Evolutionary conservation across 2,113 vertebrate species (phyloP), one percentile per base, ranked within the genome.

Genomic region (Hystrix cristata): DNA sequence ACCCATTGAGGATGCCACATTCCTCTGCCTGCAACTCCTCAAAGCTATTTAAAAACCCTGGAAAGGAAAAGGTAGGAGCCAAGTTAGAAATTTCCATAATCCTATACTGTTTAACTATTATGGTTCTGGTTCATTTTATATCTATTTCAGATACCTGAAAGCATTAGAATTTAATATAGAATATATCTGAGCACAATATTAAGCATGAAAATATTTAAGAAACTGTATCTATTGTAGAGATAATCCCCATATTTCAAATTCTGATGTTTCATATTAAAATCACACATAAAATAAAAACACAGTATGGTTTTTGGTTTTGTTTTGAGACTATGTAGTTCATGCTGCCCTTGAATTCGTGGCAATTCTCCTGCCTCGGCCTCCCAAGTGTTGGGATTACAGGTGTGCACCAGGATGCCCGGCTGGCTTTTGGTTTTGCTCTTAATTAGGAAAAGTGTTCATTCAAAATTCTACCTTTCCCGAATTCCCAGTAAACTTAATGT

Each of bases 1-100:
- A 99, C 38, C 99, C 99, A 3, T 99, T 99, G 94, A 99, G 98
- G 97, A 99, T 99, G 9, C 99, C 99, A 53, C 99, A 99, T 91
- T 99, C 99, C 91, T 99, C 99, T 1, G 99, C 99, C 96, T 98
- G 99, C 43, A 99, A 94, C 72, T 99, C 99, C 97, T 99, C 99
- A 82, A 99, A 99, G 43, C 98, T 99, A 57, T 99, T 98, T 87
- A 98, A 94, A 57, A 98, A 98, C 64, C 98, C 99, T 99, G 93
- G 21, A 84, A 64, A 94, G 31, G 91, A 80, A 90, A 97, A 87
- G 29, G 59, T 62, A 81, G 53, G 94, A 88, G 57, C 46, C 57
- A 48, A 18, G 25, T 95, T 27, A 95, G 71, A 95, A 53, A 95
- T 7, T 25, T 65, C 21, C 29, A 59, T 34, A 43, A 8, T 29